Base-by-base conservation (phyloP, 2,888 invertebrate species). In the Habroteleia sp. region DNA sequence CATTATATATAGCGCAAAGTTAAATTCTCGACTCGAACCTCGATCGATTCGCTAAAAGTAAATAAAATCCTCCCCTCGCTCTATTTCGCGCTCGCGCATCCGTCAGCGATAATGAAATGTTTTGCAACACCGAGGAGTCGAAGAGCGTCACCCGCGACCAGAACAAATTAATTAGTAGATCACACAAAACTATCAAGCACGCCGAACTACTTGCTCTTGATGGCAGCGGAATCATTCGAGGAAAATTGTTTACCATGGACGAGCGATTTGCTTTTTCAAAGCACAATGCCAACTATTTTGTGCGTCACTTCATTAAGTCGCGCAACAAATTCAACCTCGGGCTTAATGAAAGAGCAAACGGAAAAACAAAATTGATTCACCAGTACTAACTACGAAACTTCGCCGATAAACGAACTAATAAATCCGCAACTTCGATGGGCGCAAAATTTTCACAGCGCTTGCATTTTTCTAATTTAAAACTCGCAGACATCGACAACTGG, bases 31-130 rank as follows among this genome's bases (percentile, higher is more conserved):
- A 71, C 71, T 65, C 35, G 62, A 72, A 58, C 63, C 29, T 72
- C 83, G 83, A 84, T 85, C 85, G 85, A 86, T 86, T 84, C 82
- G 78, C 80, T 81, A 78, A 83, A 85, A 85, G 85, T 85, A 85
- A 86, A 86, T 86, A 86, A 85, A 85, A 85, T 84, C 85, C 80
- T 69, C 73, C 79, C 79, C 75, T 73, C 72, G 74, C 58, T 73
- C 68, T 65, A 68, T 54, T 58, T 65, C 60, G 63, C 65, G 42
- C 62, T 68, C 66, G 68, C 62, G 69, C 69, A 73, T 73, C 68
- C 68, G 76, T 58, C 76, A 66, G 62, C 52, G 66, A 63, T 72
- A 76, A 68, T 76, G 68, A 66, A 76, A 72, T 63, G 66, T 76
- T 76, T 75, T 63, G 56, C 72, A 25, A 72, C 54, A 16, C 35